Evolutionary conservation across 2,113 vertebrate species (phyloP).

Genomic region (Phyllostomus hastatus): DNA sequence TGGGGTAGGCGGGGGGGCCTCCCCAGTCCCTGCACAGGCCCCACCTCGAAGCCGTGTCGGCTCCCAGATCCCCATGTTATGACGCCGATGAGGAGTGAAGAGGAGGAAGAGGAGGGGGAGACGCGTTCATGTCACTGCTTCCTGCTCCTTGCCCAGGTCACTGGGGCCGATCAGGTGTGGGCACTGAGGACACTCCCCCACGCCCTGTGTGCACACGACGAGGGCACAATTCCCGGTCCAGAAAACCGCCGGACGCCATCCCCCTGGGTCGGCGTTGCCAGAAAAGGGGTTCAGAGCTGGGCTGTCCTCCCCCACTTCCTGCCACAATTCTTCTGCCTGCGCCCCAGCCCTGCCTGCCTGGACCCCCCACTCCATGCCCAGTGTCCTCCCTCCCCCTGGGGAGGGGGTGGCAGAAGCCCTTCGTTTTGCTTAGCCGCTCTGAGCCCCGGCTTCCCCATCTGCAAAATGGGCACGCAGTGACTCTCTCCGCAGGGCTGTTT

Average conservation of each 20-base stretch:
- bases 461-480: not conserved
- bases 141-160: not conserved
- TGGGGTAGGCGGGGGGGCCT: not conserved
- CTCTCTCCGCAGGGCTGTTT: not conserved
- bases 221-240: not conserved
- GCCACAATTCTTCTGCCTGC: fast-evolving
- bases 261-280: not conserved
- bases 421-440: not conserved
- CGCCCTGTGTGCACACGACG: fast-evolving
- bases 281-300: not conserved
- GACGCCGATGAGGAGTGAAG: fast-evolving
- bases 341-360: not conserved
- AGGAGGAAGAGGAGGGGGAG: not conserved
- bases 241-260: not conserved
- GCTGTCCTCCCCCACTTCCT: not conserved
- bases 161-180: fast-evolving
- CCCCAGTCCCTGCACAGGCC: not conserved
- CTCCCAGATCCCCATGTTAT: not conserved
- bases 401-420: not conserved
- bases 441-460: not conserved
- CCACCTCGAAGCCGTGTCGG: not conserved
- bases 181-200: no score
- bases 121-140: fast-evolving
- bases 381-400: fast-evolving
- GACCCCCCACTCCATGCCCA: not conserved